Evolutionary conservation across 2,113 vertebrate species (phyloP), one percentile per base, ranked within the genome.

Genomic region (Ameiurus melas): DNA sequence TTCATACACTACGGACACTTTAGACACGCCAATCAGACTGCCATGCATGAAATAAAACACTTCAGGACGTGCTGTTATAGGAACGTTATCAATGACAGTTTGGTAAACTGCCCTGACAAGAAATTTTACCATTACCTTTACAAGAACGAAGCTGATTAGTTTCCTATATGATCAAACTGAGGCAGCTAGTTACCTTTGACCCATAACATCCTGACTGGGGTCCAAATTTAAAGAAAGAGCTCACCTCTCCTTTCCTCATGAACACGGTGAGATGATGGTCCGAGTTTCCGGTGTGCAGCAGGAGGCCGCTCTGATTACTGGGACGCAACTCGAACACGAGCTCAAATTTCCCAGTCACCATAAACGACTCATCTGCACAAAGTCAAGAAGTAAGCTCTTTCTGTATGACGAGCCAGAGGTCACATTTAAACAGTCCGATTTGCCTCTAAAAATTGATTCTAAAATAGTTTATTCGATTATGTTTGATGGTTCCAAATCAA

Each of bases 181-280:
- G 68, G 16, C 68, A 64, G 20, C 27, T 30, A n/a, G 64, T 71
- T 36, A 36, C 36, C 5, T 71, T 43, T 43, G 13, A 78, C 1
- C 9, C 43, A 47, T 51, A 78, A 78, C 39, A n/a, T n/a, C 43
- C 10, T 2, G 22, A 51, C 4, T 14, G 14, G 47, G 13, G 12
- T 30, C 2, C 3, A 9, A 30, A 79, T 8, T 47, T 25, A 39
- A 71, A 85, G 36, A 30, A 36, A 22, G 10, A 17, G 5, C 94
- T 89, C 80, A 98, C 98, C 96, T 97, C 95, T 93, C 97, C 97
- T 80, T 85, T 90, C 84, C 95, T 94, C 95, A 98, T 95, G 89
- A 97, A 98, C 62, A 98, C 39, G 39, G 92, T 96, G 91, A 99
- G 90, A 87, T 96, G 95, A 87, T 92, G 94, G 0, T 87, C 90